These are phyloP conservation scores for Pteronura brasiliensis DNA, from an alignment of 2,113 vertebrate genomes.

Conservation along the genomic window DNA sequence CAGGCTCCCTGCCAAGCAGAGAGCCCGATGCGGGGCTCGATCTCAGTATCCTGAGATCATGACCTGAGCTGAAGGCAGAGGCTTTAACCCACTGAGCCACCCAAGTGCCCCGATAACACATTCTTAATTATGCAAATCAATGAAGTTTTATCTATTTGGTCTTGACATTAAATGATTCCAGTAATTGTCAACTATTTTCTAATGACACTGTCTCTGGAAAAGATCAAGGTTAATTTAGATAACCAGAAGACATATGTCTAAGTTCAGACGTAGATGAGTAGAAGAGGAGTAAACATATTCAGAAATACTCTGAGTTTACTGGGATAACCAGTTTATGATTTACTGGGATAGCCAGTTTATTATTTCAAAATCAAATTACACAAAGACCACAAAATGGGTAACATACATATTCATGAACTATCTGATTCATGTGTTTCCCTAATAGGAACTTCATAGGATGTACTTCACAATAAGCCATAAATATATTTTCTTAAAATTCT, in stretches of 20 bases:
- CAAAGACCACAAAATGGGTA: background rate
- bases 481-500: conserved; percentile 59
- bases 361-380: background rate
- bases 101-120: too few relatives aligned
- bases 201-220: background rate
- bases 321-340: background rate
- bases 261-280: background rate
- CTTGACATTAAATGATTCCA: background rate
- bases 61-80: too few relatives aligned
- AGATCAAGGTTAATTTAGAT: background rate
- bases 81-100: too few relatives aligned
- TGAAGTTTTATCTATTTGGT: background rate
- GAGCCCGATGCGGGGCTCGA: too few relatives aligned
- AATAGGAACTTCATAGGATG: conserved; percentile 17
- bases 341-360: background rate
- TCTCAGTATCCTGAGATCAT: too few relatives aligned
- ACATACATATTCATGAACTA: background rate
- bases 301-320: background rate
- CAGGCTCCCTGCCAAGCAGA: too few relatives aligned
- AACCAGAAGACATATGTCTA: background rate
- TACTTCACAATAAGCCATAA: conserved; percentile 21
- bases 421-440: background rate
- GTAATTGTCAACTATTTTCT: background rate
- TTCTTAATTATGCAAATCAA: background rate
- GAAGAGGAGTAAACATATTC: background rate